Conservation (phyloP, 2,797 vertebrate species). For the Syndactyla subalaris region DNA sequence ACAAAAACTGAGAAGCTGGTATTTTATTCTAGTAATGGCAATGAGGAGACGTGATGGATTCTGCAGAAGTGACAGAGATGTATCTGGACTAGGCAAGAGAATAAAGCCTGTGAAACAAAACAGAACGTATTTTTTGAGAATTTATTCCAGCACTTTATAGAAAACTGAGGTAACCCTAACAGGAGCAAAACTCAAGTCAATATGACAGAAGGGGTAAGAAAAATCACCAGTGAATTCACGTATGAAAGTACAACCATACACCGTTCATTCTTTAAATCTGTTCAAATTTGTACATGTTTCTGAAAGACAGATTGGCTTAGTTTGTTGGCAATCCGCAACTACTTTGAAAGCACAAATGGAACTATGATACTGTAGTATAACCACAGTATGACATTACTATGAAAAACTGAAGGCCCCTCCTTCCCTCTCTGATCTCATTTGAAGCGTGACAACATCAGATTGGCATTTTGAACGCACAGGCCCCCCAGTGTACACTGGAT, state of each 20-base stretch:
- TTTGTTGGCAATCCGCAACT: background rate
- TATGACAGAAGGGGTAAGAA: background rate
- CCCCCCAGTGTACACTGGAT: background rate
- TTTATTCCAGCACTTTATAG: slow-evolving; percentile 52
- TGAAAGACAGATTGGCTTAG: background rate
- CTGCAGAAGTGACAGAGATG: background rate
- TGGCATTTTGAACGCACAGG: background rate
- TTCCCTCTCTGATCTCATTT: background rate
- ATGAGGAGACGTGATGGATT: background rate
- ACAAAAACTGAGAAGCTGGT: background rate
- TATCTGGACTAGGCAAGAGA: background rate
- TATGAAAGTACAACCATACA: background rate
- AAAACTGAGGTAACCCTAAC: slow-evolving; percentile 53
- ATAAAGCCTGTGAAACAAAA: background rate
- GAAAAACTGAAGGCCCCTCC: background rate
- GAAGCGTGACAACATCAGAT: background rate
- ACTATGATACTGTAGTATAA: background rate
- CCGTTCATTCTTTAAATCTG: background rate
- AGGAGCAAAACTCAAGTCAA: background rate
- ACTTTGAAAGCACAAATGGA: background rate
- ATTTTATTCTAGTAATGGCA: background rate
- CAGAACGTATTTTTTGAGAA: background rate
- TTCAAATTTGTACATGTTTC: background rate
- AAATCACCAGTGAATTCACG: background rate
- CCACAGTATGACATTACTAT: background rate